Evolutionary conservation across 1,140 invertebrate genomes (phyloP).

Genomic region (Aphelenchoides besseyi): DNA sequence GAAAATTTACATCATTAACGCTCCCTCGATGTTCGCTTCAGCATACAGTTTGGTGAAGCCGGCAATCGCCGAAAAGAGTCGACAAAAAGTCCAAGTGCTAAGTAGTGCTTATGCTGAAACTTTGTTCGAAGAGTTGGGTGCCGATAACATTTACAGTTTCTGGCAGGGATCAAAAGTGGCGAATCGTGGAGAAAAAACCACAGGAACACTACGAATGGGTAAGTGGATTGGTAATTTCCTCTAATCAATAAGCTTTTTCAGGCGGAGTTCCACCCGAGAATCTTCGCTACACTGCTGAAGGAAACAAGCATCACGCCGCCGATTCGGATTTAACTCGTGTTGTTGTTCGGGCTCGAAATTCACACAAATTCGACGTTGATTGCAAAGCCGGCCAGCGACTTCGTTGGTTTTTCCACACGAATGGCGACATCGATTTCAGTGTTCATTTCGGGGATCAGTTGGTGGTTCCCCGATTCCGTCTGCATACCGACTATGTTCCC

Average conservation of each 20-base stretch:
- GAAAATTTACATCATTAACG: conserved; percentile 25
- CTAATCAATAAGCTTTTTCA: neutral
- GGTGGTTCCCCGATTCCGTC: conserved; percentile 12
- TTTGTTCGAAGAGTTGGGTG: conserved; percentile 24
- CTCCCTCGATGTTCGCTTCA: conserved; percentile 22
- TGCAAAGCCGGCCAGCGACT: conserved; percentile 13
- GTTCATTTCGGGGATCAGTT: neutral
- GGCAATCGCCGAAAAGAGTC: conserved; percentile 22
- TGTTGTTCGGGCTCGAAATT: conserved; percentile 19
- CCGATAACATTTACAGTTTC: conserved; percentile 15
- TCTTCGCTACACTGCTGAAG: conserved; percentile 13
- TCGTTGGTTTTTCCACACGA: conserved; percentile 25
- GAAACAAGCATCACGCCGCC: conserved; percentile 8
- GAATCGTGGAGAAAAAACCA: neutral
- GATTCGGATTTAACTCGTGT: conserved; percentile 20
- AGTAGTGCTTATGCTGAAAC: conserved; percentile 9
- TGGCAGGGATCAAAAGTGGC: conserved; percentile 15
- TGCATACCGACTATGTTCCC: conserved; percentile 24
- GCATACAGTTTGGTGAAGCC: conserved; percentile 25
- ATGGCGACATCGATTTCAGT: conserved; percentile 24
- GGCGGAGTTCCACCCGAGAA: neutral
- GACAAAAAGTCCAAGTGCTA: conserved; percentile 20
- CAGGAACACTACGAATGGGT: conserved; percentile 17
- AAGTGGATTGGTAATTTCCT: neutral
- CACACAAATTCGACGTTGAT: conserved; percentile 8